A percentile compares a stretch with the other conserved stretches of the same genome.
These are phyloP conservation scores for Cochlearius cochlearius DNA, from an alignment of 2,113 vertebrate species.

Conservation along the genomic window DNA sequence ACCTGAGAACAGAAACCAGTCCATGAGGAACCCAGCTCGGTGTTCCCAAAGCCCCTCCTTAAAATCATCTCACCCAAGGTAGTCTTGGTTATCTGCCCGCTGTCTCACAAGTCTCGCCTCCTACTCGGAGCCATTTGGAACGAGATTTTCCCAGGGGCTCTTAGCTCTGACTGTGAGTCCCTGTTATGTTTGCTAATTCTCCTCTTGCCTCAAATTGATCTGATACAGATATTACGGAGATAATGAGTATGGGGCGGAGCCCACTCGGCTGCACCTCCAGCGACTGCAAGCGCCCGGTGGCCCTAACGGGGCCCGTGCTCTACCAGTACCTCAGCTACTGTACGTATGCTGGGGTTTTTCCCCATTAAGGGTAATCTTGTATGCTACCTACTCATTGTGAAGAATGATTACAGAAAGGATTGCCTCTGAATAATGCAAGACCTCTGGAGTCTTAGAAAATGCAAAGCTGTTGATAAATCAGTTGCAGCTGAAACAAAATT, in stretches of 20 bases:
- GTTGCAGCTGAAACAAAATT: neutral
- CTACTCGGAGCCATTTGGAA: neutral
- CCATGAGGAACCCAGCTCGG: neutral
- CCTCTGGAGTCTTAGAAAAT: neutral
- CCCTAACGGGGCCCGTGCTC: neutral
- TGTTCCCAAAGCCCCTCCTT: neutral
- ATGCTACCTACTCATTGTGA: neutral
- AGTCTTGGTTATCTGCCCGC: neutral
- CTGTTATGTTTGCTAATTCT: neutral
- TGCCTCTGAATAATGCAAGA: conserved; percentile 14
- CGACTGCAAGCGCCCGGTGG: neutral
- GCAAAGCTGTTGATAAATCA: neutral
- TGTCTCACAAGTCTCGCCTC: neutral
- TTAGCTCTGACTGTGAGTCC: neutral
- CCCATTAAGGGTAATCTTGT: neutral
- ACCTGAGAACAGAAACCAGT: neutral
- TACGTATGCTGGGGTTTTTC: neutral
- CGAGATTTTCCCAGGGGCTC: neutral
- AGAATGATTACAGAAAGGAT: neutral
- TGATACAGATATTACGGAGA: neutral
- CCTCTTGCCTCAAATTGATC: neutral
- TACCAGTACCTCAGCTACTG: neutral
- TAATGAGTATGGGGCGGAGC: neutral
- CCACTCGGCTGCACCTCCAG: neutral
- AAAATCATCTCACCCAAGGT: no score